Conservation (phyloP, 2,113 vertebrate genomes). For the Indicator maculatus region DNA sequence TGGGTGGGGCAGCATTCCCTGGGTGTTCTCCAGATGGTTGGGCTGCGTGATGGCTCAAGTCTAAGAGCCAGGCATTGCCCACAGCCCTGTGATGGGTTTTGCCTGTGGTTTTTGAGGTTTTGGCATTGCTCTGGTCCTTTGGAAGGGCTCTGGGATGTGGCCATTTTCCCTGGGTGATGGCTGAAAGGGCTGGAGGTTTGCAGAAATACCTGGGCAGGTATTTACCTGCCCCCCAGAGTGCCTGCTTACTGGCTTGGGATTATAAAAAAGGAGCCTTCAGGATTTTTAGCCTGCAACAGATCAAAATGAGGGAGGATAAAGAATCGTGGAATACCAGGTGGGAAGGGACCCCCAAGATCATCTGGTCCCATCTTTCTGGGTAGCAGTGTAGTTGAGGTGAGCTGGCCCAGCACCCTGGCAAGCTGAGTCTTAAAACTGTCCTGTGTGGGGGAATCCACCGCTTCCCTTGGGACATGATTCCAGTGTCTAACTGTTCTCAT, state of each 20-base stretch:
- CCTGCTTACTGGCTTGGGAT: neutral
- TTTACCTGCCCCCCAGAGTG: neutral
- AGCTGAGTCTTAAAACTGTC: too few relatives aligned
- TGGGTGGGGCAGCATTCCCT: accelerated
- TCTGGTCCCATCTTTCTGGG: too few relatives aligned
- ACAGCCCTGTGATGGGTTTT: neutral
- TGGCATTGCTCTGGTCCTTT: neutral
- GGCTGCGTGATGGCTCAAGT: neutral
- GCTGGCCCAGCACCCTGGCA: too few relatives aligned
- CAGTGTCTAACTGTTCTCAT: too few relatives aligned
- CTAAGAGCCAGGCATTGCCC: neutral
- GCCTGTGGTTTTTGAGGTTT: neutral
- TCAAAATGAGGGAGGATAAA: neutral
- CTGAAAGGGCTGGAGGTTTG: constrained; percentile 3
- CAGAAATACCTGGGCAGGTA: neutral
- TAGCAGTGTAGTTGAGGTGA: too few relatives aligned
- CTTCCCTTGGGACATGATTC: too few relatives aligned
- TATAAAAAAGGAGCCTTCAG: neutral
- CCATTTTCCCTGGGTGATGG: neutral
- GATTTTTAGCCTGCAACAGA: neutral
- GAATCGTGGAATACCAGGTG: too few relatives aligned
- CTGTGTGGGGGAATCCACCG: too few relatives aligned
- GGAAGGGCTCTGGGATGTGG: neutral
- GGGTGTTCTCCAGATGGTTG: accelerated
- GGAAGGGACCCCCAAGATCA: too few relatives aligned